phyloP scores from a whole-genome alignment of 2,888 invertebrate genomes.

The Pomacea canaliculata region DNA sequence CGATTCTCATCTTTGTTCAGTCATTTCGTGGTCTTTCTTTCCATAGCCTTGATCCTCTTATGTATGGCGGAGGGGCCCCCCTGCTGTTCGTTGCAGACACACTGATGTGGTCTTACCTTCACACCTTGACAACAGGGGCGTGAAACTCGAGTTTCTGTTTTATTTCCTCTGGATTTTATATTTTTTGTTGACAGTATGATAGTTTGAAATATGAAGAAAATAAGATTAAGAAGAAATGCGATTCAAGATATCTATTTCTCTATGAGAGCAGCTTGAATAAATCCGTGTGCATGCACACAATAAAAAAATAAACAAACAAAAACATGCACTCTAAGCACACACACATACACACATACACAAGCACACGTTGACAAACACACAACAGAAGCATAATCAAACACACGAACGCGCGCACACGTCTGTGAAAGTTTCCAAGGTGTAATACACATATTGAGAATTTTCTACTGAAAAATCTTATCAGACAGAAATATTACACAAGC shows the following conservation, averaged over 20 bases:
- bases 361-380: slow-evolving; percentile 8
- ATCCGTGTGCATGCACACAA: slow-evolving; percentile 8
- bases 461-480: not conserved
- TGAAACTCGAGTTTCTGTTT: no score
- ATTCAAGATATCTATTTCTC: not conserved
- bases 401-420: not conserved
- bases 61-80: no score
- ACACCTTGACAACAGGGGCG: no score
- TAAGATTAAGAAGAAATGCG: not conserved
- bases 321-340: not conserved
- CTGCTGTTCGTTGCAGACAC: no score
- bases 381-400: not conserved
- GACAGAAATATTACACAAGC: not conserved
- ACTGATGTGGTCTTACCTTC: no score
- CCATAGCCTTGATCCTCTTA: not conserved
- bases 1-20: not conserved
- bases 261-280: not conserved
- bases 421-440: not conserved
- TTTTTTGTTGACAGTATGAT: no score
- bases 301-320: slow-evolving; percentile 9
- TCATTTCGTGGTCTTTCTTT: not conserved
- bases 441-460: not conserved
- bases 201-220: no score
- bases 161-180: no score
- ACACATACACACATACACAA: not conserved